phyloP scores from a whole-genome alignment of 2,888 invertebrate species.

The Synanthedon myopaeformis region DNA sequence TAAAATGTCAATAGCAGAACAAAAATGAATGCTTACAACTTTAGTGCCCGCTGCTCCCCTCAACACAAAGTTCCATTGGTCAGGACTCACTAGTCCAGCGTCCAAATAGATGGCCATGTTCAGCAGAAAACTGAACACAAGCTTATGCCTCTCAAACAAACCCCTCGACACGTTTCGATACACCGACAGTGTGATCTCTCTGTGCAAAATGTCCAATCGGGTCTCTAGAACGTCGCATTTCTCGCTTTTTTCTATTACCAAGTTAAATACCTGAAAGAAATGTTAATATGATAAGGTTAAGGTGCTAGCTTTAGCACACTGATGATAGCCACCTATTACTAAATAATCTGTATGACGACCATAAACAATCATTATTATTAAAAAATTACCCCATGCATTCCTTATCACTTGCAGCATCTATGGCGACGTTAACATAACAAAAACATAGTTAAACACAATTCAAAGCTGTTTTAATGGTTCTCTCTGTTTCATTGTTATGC shows the following conservation, averaged over 20 bases:
- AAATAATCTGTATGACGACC: too few species aligned
- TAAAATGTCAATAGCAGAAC: too few species aligned
- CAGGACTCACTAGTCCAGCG: slow-evolving; percentile 66
- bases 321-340: too few species aligned
- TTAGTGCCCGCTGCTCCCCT: slow-evolving; percentile 76
- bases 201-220: slow-evolving; percentile 77
- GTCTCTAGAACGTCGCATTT: slow-evolving; percentile 74
- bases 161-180: slow-evolving; percentile 92
- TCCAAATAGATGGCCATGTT: slow-evolving; percentile 81
- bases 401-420: too few species aligned
- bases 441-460: too few species aligned
- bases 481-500: neutral
- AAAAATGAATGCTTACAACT: slow-evolving; percentile 30
- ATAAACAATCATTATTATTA: too few species aligned
- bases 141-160: slow-evolving; percentile 90
- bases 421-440: too few species aligned
- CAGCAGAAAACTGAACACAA: slow-evolving; percentile 88
- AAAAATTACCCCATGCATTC: too few species aligned
- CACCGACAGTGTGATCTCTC: slow-evolving; percentile 83
- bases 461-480: too few species aligned
- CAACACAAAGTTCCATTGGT: slow-evolving; percentile 83
- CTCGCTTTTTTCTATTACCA: slow-evolving; percentile 82
- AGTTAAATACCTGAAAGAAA: slow-evolving; percentile 78
- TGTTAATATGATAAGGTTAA: too few species aligned
- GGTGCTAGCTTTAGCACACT: too few species aligned